Percentiles rank a stretch among this genome's conserved stretches.
These are phyloP conservation scores for Cladorhizidae sp. DNA, from an alignment of 37 sponge, comb jelly and placozoan species.

Conservation along the genomic window DNA sequence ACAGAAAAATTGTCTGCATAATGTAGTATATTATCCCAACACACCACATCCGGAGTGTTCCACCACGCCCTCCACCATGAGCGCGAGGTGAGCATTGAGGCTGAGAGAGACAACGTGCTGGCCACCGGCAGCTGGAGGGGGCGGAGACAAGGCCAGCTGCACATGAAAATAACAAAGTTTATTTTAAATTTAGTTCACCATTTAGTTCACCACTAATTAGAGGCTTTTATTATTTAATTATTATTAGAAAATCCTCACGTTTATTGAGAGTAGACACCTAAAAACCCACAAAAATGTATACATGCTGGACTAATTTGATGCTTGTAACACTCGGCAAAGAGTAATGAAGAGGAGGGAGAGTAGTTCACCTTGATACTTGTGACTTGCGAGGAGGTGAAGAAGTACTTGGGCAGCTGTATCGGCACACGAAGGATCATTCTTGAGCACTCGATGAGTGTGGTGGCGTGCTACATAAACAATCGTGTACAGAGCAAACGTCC, in stretches of 20 bases:
- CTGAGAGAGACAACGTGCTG: slow-evolving; percentile 21
- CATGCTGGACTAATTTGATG: no score
- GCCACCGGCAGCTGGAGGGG: slow-evolving; percentile 37
- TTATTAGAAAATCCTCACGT: no score
- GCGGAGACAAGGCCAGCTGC: slow-evolving; percentile 60
- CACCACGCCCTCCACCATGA: slow-evolving; percentile 75
- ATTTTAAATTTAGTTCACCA: no score
- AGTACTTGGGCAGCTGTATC: slow-evolving; percentile 42
- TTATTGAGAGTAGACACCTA: no score
- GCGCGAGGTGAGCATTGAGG: slow-evolving; percentile 43
- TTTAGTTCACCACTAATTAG: no score
- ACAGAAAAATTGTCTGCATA: no score
- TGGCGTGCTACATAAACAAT: slow-evolving; percentile 40
- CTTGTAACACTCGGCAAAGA: no score
- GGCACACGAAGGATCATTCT: slow-evolving; percentile 53
- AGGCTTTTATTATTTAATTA: no score
- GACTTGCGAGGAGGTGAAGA: slow-evolving; percentile 47
- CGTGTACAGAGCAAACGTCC: background rate
- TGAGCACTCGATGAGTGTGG: slow-evolving; percentile 37
- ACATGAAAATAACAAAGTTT: background rate
- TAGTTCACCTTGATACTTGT: slow-evolving; percentile 71
- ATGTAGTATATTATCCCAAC: no score
- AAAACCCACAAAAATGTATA: no score
- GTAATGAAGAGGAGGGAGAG: no score
- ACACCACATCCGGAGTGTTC: slow-evolving; percentile 42